Base-by-base conservation (phyloP, 2,888 invertebrate species). In the Drosophila eohydei region DNA sequence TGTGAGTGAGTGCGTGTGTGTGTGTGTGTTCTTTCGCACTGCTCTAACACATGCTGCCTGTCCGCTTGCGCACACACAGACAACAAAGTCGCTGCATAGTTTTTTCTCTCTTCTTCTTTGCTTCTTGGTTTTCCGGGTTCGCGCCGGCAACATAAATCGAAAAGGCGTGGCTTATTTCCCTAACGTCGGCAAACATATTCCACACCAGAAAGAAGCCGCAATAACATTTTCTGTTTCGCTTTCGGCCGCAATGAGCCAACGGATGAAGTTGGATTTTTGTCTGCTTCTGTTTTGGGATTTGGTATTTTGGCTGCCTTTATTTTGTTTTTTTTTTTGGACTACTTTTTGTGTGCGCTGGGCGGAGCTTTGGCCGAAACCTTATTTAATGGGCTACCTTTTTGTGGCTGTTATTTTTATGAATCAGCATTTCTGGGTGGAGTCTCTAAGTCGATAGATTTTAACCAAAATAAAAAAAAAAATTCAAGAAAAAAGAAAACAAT, bases 101-200 rank as follows among this genome's bases (percentile, higher is more conserved):
- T 83, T 71, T 57, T 68, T 55, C 34, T 54, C n/a, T 28, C 40
- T 57, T 26, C 34, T 57, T 58, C 48, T 46, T 71, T 59, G 56
- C 38, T 78, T 64, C 80, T 60, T 81, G 82, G 50, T 74, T 82
- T 89, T 84, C 90, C 89, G 83, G 87, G 83, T 71, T 80, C 81
- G 81, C 80, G 73, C 60, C 62, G 71, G 80, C 89, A 90, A 70
- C 82, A 89, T 81, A 84, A 90, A 88, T 90, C 67, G 72, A 72
- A 69, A 73, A 65, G 83, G 83, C 83, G 83, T 83, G 83, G 83
- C 83, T 90, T 84, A 62, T 73, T 74, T 78, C 38, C 73, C 86
- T 66, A 90, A 74, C 55, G 64, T 54, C 71, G 50, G 52, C 82
- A 74, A 74, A 74, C 78, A 74, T 71, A 81, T 76, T 66, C 69